Conservation (phyloP, 2,797 vertebrate species). For the Brachyalestes nurse region DNA sequence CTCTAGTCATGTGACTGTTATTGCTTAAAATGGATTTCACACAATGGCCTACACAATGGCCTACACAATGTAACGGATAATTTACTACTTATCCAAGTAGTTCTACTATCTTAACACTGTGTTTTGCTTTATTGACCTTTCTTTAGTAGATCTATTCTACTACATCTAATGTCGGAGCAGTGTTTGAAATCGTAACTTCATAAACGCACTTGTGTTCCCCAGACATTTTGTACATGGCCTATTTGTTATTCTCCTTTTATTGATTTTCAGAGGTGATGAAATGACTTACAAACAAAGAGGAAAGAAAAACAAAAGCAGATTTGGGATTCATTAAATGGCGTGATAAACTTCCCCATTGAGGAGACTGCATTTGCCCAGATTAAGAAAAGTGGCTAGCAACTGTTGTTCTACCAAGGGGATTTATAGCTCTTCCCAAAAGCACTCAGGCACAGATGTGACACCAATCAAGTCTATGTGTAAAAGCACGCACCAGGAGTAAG, state of each 20-base stretch:
- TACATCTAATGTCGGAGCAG: no score
- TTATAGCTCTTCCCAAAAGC: slow-evolving; percentile 44
- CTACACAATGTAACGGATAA: neutral
- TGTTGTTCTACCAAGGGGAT: neutral
- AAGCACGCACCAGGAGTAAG: slow-evolving; percentile 87
- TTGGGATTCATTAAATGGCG: neutral
- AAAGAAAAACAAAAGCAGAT: neutral
- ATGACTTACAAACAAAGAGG: neutral
- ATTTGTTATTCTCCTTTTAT: neutral
- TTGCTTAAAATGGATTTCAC: slow-evolving; percentile 20
- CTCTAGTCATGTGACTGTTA: slow-evolving; percentile 31
- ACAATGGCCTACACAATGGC: slow-evolving; percentile 1
- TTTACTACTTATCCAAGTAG: slow-evolving; percentile 15
- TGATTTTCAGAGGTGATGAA: neutral
- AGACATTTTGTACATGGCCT: neutral
- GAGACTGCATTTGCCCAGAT: neutral
- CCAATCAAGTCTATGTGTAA: neutral
- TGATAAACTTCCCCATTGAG: neutral
- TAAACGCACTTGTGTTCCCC: neutral
- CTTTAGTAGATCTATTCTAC: neutral
- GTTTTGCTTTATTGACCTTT: slow-evolving; percentile 1
- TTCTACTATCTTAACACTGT: neutral
- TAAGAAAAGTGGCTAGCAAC: no score
- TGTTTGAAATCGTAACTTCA: no score
- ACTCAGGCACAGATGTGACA: neutral